Percentiles rank a stretch among this genome's conserved stretches.
These are phyloP conservation scores for Nebria ingens DNA, from an alignment of 1,140 invertebrate genomes.

Conservation along the genomic window DNA sequence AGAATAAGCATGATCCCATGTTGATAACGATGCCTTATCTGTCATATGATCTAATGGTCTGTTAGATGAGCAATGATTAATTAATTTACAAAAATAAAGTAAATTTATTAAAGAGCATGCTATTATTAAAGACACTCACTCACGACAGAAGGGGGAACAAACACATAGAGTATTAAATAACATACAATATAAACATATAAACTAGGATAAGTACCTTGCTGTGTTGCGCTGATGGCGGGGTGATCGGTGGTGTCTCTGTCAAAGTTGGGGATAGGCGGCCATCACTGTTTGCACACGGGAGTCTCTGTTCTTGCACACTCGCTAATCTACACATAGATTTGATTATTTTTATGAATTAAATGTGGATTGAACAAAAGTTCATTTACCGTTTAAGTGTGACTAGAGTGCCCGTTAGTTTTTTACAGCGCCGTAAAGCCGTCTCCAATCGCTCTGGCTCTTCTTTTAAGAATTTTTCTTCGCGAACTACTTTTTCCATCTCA, in stretches of 20 bases:
- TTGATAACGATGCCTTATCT: no score
- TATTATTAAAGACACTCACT: neutral
- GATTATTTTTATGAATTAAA: conserved; percentile 8
- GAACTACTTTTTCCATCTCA: conserved; percentile 90
- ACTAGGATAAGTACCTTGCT: conserved; percentile 48
- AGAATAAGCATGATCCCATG: no score
- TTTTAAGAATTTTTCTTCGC: conserved; percentile 92
- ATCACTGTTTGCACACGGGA: conserved; percentile 54
- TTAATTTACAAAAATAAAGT: conserved; percentile 11
- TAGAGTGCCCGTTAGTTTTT: conserved; percentile 91
- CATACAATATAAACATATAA: conserved; percentile 15
- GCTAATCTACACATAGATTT: conserved; percentile 57
- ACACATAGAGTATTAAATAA: no score
- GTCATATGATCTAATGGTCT: no score
- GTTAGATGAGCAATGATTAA: no score
- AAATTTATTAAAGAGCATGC: conserved; percentile 10
- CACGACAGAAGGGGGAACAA: neutral
- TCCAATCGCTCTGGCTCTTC: conserved; percentile 90
- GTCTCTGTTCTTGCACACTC: conserved; percentile 86
- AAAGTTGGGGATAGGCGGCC: conserved; percentile 54
- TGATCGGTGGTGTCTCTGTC: conserved; percentile 47
- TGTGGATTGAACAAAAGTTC: conserved; percentile 11
- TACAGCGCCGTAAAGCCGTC: conserved; percentile 80
- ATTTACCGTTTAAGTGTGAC: conserved; percentile 90
- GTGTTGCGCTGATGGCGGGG: conserved; percentile 51